phyloP scores from a whole-genome alignment of 2,113 vertebrate genomes.

The Hippocampus zosterae region DNA sequence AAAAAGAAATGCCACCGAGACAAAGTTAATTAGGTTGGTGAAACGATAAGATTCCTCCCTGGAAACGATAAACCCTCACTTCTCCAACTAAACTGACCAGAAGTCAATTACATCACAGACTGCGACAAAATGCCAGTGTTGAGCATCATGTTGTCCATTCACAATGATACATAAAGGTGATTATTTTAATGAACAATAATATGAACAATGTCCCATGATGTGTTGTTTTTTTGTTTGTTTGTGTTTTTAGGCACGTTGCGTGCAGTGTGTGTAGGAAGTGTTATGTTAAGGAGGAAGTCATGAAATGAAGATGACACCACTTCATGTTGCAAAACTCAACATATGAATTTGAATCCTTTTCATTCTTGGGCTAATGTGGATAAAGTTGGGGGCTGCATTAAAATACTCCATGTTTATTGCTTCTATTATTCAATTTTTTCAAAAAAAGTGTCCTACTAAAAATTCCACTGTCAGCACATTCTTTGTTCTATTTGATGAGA shows the following conservation, averaged over 20 bases:
- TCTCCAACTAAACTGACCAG: constrained; percentile 47
- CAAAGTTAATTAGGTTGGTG: constrained; percentile 62
- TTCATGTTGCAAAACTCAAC: not conserved
- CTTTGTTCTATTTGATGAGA: not conserved
- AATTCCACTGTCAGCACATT: not conserved
- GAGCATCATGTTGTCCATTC: not conserved
- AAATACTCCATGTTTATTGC: not conserved
- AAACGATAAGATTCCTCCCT: constrained; percentile 38
- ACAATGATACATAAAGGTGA: not conserved
- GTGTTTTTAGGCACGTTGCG: too few species aligned
- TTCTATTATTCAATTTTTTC: not conserved
- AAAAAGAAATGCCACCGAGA: constrained; percentile 66
- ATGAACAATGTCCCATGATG: too few species aligned
- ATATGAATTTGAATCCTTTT: not conserved
- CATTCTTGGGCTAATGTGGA: not conserved
- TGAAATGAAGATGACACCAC: constrained; percentile 2
- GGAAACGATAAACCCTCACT: constrained; percentile 30
- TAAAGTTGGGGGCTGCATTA: not conserved
- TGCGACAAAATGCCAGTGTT: not conserved
- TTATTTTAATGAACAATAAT: not conserved
- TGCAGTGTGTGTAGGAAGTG: not conserved
- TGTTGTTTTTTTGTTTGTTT: not conserved
- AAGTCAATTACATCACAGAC: not conserved
- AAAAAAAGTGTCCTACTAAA: not conserved
- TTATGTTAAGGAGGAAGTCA: constrained; percentile 2